These are phyloP conservation scores for Microhierax caerulescens DNA, from an alignment of 2,797 vertebrate species.

Conservation along the genomic window DNA sequence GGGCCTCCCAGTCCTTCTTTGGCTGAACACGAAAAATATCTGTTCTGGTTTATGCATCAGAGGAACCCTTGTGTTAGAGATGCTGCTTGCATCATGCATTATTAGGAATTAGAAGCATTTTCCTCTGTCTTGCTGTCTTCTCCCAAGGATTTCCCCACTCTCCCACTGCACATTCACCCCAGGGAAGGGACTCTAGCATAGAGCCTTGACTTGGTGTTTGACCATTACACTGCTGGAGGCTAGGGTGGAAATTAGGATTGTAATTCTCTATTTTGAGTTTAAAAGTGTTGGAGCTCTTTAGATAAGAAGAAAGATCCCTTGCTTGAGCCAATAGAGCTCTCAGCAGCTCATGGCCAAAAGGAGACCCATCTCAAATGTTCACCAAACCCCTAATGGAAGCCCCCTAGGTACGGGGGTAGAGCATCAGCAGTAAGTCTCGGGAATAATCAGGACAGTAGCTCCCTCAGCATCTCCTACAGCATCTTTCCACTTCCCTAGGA, in stretches of 20 bases:
- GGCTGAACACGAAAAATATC: not conserved
- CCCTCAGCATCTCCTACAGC: not conserved
- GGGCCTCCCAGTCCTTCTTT: not conserved
- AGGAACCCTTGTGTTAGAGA: not conserved
- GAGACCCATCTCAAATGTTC: not conserved
- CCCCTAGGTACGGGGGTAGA: fast-evolving
- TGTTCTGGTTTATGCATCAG: not conserved
- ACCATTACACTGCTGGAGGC: not conserved
- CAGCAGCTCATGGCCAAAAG: not conserved
- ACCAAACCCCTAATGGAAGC: not conserved
- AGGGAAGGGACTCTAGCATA: not conserved
- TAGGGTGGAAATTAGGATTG: not conserved
- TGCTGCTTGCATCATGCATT: not conserved
- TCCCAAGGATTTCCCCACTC: not conserved
- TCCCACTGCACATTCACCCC: not conserved
- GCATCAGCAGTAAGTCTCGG: not conserved
- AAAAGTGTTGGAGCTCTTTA: not conserved
- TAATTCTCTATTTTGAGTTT: not conserved
- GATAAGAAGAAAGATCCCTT: not conserved
- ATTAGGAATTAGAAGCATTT: not conserved
- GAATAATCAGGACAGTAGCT: not conserved
- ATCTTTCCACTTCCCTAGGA: not conserved
- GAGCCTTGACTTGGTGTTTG: not conserved
- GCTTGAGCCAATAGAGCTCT: not conserved
- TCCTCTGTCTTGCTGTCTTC: not conserved